Base-by-base conservation (phyloP, 1,140 invertebrate species). In the Polypedilum pembai region DNA sequence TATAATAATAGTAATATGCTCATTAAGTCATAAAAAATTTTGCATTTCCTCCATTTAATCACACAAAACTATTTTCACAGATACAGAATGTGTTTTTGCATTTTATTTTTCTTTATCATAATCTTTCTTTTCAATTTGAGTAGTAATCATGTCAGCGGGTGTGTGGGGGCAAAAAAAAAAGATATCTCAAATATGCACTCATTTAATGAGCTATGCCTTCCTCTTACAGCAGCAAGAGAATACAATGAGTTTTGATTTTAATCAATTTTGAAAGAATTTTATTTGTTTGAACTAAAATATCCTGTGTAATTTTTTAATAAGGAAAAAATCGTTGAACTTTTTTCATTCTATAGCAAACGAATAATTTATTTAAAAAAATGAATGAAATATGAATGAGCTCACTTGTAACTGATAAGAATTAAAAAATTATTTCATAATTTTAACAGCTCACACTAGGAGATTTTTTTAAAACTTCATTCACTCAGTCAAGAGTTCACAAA, bases 51-150 rank as follows among this genome's bases (percentile, higher is more conserved):
- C 45, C 45, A 8, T n/a, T 56, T 12, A 56, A 56, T 56, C 45
- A 56, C n/a, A 56, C 45, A 56, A 56, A 56, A 56, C 45, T 56
- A 56, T 56, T 56, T 56, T 56, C 12, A 12, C 45, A 56, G 45
- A 56, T 56, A 56, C 24, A 33, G 24, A 3, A 5, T 33, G 5
- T 33, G 24, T 33, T 56, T 56, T 56, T 56, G 45, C 45, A 56
- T 56, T n/a, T 15, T 56, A n/a, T 15, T 56, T 56, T 12, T 56
- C 5, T 5, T 33, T 33, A 33, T 33, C 24, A 33, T 33, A 1
- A 33, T 33, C 24, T 33, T 33, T 33, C 24, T 33, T 33, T 5
- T 33, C 24, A 33, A 33, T 33, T 33, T 33, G 24, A 33, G 24
- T 33, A 33, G 5, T 33, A 33, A 33, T 33, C 24, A 33, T 33